Percentiles rank a stretch among this genome's conserved stretches.
These are phyloP conservation scores for Oreochromis grahami DNA, from an alignment of 2,797 vertebrate genomes.

Conservation along the genomic window DNA sequence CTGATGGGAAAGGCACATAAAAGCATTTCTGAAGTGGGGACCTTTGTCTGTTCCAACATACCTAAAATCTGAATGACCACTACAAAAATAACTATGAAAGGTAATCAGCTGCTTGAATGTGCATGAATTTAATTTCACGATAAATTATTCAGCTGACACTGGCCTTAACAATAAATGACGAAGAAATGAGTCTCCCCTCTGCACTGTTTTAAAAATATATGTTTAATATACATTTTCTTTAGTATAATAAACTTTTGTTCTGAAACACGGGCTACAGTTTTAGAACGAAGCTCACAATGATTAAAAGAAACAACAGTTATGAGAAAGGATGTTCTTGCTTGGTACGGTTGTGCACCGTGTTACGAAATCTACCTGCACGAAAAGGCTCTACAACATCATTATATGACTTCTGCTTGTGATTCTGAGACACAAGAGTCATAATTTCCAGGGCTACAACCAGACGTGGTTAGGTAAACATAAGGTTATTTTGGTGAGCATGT, in stretches of 20 bases:
- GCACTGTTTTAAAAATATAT: not conserved
- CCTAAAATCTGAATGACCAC: not conserved
- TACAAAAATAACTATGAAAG: not conserved
- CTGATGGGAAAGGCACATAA: not conserved
- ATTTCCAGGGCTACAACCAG: not conserved
- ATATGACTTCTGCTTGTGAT: not conserved
- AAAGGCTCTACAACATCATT: not conserved
- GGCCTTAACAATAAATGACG: not conserved
- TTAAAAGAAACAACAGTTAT: not conserved
- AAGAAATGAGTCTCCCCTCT: not conserved
- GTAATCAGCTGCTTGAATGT: not conserved
- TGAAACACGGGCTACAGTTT: not conserved
- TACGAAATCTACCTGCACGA: not conserved
- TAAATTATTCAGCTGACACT: not conserved
- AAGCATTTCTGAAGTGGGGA: not conserved
- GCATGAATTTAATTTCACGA: not conserved
- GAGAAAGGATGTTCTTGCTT: not conserved
- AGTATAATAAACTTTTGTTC: fast-evolving
- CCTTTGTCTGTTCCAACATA: not conserved
- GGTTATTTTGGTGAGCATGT: not conserved
- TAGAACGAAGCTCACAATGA: not conserved
- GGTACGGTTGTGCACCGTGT: not conserved
- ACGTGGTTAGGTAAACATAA: not conserved
- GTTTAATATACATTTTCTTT: not conserved
- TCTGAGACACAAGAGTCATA: not conserved